phyloP scores from a whole-genome alignment of 2,888 invertebrate genomes.

The Slavum lentiscoides region DNA sequence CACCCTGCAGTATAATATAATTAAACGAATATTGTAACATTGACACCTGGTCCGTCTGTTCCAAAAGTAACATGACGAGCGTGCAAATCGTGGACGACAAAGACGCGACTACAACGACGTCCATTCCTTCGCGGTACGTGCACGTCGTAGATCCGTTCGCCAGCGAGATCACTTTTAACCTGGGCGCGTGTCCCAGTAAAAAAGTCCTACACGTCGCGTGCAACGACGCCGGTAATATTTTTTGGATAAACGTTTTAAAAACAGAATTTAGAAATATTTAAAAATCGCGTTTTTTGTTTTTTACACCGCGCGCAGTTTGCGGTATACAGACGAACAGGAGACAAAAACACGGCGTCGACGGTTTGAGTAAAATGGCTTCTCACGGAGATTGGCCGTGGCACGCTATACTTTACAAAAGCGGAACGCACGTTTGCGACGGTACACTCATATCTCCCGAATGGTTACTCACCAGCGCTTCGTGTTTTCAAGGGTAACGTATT shows the following conservation, averaged over 20 bases:
- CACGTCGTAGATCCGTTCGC: slow-evolving; percentile 81
- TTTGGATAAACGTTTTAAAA: no score
- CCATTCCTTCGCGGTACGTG: slow-evolving; percentile 67
- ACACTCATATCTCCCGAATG: slow-evolving; percentile 79
- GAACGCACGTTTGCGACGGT: slow-evolving; percentile 86
- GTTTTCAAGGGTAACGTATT: slow-evolving; percentile 69
- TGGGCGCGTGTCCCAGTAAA: slow-evolving; percentile 73
- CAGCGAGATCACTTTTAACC: slow-evolving; percentile 78
- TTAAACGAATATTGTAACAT: not conserved
- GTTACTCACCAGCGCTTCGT: slow-evolving; percentile 84
- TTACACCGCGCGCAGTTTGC: slow-evolving; percentile 64
- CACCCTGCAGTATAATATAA: no score
- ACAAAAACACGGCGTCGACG: slow-evolving; percentile 59
- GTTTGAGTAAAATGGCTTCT: slow-evolving; percentile 72
- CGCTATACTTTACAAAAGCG: slow-evolving; percentile 78
- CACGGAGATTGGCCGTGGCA: slow-evolving; percentile 95
- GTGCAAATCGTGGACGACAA: slow-evolving; percentile 56
- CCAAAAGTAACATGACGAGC: slow-evolving; percentile 55
- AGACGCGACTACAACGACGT: slow-evolving; percentile 54
- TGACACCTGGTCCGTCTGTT: not conserved
- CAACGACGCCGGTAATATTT: slow-evolving; percentile 70
- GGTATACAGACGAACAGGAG: slow-evolving; percentile 69
- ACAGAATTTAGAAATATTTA: no score
- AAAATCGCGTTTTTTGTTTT: not conserved
- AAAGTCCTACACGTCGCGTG: slow-evolving; percentile 81